A percentile compares a stretch with the other conserved stretches of the same genome.
These are phyloP conservation scores for Drosophila virilis DNA, from an alignment of 1,140 invertebrate species.

Conservation along the genomic window DNA sequence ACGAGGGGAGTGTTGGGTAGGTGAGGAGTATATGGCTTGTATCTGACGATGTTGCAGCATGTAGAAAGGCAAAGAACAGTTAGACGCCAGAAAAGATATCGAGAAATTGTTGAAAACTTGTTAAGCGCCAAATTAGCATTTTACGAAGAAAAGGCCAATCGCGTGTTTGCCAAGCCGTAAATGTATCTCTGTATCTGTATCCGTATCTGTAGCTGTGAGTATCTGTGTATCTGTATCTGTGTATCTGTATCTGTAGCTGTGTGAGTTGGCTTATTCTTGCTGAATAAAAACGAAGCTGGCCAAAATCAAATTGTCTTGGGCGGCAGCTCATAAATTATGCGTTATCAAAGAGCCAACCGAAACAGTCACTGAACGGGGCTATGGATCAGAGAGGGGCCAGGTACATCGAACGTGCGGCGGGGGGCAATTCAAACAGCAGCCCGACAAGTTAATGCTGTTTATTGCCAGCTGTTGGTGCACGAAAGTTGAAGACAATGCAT, in stretches of 20 bases:
- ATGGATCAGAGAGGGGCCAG: background rate
- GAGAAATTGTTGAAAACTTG: conserved; percentile 39
- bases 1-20: background rate
- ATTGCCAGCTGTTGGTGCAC: background rate
- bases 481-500: conserved; percentile 53
- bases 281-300: conserved; percentile 2
- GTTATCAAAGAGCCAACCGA: conserved; percentile 42
- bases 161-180: conserved; percentile 20
- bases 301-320: conserved; percentile 60
- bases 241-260: conserved; percentile 21
- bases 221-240: conserved; percentile 5
- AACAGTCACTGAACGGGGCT: background rate
- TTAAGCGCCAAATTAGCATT: conserved; percentile 68
- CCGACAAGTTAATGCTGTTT: conserved; percentile 9
- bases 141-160: conserved; percentile 53
- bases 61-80: conserved; percentile 80
- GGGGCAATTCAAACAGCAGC: background rate
- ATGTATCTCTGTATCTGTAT: conserved; percentile 37
- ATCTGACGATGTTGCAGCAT: conserved; percentile 3
- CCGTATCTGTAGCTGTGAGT: conserved; percentile 10
- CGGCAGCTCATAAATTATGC: conserved; percentile 60
- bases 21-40: background rate
- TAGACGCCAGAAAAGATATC: conserved; percentile 52
- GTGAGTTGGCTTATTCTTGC: background rate
- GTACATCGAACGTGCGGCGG: background rate